Base-by-base conservation (phyloP, 2,888 invertebrate genomes). In the Drosophila acutilabella region DNA sequence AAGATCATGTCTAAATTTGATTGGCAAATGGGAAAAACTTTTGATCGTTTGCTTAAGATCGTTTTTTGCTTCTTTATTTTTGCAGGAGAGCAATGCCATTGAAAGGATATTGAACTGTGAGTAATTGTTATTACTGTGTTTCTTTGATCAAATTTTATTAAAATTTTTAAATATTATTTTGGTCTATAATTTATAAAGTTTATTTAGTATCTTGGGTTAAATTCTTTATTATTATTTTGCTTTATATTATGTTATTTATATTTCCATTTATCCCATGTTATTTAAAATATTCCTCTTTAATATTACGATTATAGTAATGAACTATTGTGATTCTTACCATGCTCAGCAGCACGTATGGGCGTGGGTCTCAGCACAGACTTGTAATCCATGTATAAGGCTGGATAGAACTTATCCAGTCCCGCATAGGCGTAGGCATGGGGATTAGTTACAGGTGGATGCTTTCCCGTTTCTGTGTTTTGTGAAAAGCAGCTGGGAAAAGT, bases 341-440 rank as follows among this genome's bases (percentile, higher is more conserved):
- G 75, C 59, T 90, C 91, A 14, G 88, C 57, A 0, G 83, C 88
- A n/a, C 92, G 81, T 40, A 91, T 85, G 3, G 91, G 92, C 20
- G 89, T 90, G 2, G 91, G 91, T 52, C 92, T 80, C 7, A 91
- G 78, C 30, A 91, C 80, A 2, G 91, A 81, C 47, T 90, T 92
- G 64, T 88, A 88, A 80, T 91, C 91, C 84, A 87, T 79, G 72
- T 80, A 89, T 20, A 78, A 45, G 23, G 58, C 70, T 2, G 87
- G 81, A 73, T 87, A 86, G 41, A 79, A 69, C 48, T 88, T 88
- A 26, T 88, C 78, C 18, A 82, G 45, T 36, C 66, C 84, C 3
- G 78, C 67, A 59, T 78, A 83, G 45, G 65, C 56, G 50, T 77
- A 86, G 4, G 52, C 10, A 23, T 52, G 60, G 7, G 69, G 51